phyloP scores from a whole-genome alignment of 2,797 vertebrate genomes.

The Liasis olivaceus region DNA sequence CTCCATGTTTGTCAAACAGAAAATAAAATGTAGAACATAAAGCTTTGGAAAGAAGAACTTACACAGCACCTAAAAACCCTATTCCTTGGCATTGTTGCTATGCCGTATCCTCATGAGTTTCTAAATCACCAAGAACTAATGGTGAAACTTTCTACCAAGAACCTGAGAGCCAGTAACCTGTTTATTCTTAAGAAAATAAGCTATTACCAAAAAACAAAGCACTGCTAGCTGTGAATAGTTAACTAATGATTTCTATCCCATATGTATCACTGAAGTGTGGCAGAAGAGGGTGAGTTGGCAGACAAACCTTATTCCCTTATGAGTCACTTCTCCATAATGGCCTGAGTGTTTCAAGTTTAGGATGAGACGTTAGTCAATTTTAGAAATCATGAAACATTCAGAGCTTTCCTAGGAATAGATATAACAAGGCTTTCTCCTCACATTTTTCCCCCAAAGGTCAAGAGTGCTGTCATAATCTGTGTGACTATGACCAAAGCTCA shows the following conservation, averaged over 20 bases:
- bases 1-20: background rate
- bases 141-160: background rate
- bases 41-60: background rate
- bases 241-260: background rate
- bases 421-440: background rate
- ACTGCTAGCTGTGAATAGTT: background rate
- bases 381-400: background rate
- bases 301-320: background rate
- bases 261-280: background rate
- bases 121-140: background rate
- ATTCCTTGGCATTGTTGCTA: background rate
- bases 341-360: background rate
- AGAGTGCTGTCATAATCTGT: background rate
- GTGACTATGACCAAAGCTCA: background rate
- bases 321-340: conserved; percentile 35
- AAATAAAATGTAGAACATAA: background rate
- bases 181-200: background rate
- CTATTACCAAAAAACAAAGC: background rate
- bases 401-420: conserved; percentile 1
- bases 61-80: background rate
- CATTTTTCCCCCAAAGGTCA: background rate
- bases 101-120: background rate
- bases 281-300: background rate
- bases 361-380: conserved; percentile 12
- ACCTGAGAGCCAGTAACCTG: background rate